Conservation (phyloP, 2,797 vertebrate genomes). For the Myotis planiceps region DNA sequence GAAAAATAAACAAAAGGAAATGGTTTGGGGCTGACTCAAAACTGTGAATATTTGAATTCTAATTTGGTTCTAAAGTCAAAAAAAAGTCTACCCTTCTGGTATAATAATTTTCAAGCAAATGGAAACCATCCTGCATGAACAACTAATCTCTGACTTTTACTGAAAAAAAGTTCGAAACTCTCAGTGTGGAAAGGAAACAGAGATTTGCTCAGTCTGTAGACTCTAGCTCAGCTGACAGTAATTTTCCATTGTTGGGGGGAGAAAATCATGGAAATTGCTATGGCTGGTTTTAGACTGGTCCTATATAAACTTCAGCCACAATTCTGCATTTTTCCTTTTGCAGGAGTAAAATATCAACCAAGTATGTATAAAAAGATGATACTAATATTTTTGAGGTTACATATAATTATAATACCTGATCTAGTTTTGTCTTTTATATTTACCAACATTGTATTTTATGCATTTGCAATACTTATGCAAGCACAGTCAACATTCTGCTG, state of each 20-base stretch:
- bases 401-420: background rate
- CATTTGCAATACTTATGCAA: background rate
- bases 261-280: slow-evolving; percentile 58
- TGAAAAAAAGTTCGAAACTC: slow-evolving; percentile 63
- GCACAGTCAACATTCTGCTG: background rate
- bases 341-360: background rate
- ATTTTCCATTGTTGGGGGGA: slow-evolving; percentile 69
- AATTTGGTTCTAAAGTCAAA: slow-evolving; percentile 45
- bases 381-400: background rate
- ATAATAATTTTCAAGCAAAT: slow-evolving; percentile 63
- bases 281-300: background rate
- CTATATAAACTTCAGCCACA: background rate
- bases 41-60: slow-evolving; percentile 57
- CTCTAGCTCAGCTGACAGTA: slow-evolving; percentile 51
- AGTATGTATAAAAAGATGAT: background rate
- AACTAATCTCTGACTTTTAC: slow-evolving; percentile 74
- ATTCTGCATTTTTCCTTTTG: background rate
- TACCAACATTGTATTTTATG: background rate
- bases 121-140: slow-evolving; percentile 61
- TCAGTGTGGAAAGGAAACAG: slow-evolving; percentile 60
- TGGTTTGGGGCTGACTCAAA: slow-evolving; percentile 44
- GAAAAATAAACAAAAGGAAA: slow-evolving; percentile 36
- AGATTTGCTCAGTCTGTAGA: slow-evolving; percentile 53
- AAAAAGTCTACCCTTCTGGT: background rate
- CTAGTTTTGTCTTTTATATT: background rate